Percentiles rank a stretch among this genome's conserved stretches.
These are phyloP conservation scores for Liasis olivaceus DNA, from an alignment of 2,797 vertebrate genomes.

Conservation along the genomic window DNA sequence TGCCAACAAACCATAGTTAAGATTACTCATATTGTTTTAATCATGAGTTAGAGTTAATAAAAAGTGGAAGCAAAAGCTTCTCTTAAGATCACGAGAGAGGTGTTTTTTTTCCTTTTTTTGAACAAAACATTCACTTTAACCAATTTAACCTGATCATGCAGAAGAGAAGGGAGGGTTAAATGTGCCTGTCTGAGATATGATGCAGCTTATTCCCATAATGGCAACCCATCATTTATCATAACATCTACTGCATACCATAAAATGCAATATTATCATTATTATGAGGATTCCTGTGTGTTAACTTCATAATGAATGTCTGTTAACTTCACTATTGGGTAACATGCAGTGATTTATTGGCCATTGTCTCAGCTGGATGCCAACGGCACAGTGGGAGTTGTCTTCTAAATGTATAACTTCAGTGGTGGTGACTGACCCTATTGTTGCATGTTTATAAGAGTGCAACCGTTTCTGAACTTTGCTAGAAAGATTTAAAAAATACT, in stretches of 20 bases:
- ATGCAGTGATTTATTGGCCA: neutral
- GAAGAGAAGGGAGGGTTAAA: neutral
- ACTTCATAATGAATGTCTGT: neutral
- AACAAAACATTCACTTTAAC: neutral
- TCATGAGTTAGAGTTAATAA: neutral
- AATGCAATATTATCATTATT: neutral
- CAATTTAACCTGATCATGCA: neutral
- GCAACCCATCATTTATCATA: neutral
- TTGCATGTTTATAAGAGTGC: neutral
- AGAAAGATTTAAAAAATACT: neutral
- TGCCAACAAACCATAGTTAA: neutral
- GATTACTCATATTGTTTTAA: neutral
- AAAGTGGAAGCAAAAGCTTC: neutral
- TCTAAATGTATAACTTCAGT: neutral
- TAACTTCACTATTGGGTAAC: neutral
- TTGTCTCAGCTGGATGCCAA: neutral
- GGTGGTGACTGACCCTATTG: neutral
- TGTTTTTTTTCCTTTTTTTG: neutral
- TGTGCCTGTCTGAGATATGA: neutral
- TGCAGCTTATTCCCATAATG: neutral
- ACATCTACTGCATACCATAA: neutral
- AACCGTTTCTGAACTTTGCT: neutral
- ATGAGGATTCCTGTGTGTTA: neutral
- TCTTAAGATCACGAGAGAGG: neutral
- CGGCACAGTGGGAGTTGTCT: neutral